Evolutionary conservation across 2,113 vertebrate genomes (phyloP).

Genomic region (Emydura subglobosa): DNA sequence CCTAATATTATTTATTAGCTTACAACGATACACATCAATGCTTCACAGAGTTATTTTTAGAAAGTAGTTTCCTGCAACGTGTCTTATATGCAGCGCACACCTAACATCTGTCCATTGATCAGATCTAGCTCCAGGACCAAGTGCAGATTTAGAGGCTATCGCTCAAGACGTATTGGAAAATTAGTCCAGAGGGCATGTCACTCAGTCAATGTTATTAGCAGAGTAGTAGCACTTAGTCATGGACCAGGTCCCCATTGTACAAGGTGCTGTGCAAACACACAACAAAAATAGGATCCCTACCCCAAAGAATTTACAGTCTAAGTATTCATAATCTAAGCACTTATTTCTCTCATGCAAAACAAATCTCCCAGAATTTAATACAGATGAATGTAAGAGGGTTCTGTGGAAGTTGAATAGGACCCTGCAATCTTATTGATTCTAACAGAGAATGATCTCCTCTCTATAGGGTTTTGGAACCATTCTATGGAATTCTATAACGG

Average conservation of each 20-base stretch:
- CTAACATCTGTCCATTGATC: background rate
- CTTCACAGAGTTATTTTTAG: background rate
- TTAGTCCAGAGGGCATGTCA: background rate
- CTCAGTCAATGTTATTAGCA: background rate
- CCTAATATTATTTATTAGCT: background rate
- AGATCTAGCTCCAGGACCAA: background rate
- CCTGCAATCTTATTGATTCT: constrained; percentile 44
- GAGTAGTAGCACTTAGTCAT: background rate
- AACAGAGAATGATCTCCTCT: constrained; percentile 49
- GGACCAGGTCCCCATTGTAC: background rate
- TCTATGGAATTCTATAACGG: constrained; percentile 59
- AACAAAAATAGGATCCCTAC: background rate
- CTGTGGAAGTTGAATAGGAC: background rate
- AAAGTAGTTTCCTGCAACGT: background rate
- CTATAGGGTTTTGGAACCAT: constrained; percentile 7
- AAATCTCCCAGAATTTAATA: background rate
- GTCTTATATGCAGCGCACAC: background rate
- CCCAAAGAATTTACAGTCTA: background rate
- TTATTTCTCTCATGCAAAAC: constrained; percentile 16
- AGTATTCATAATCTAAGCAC: background rate
- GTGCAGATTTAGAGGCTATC: background rate
- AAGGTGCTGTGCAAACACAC: background rate
- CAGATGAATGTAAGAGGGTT: background rate
- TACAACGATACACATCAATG: accelerated
- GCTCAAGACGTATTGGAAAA: background rate